Evolutionary conservation across 2,113 vertebrate genomes (phyloP), one percentile per base, ranked within the genome.

Genomic region (Corythornis cristatus): DNA sequence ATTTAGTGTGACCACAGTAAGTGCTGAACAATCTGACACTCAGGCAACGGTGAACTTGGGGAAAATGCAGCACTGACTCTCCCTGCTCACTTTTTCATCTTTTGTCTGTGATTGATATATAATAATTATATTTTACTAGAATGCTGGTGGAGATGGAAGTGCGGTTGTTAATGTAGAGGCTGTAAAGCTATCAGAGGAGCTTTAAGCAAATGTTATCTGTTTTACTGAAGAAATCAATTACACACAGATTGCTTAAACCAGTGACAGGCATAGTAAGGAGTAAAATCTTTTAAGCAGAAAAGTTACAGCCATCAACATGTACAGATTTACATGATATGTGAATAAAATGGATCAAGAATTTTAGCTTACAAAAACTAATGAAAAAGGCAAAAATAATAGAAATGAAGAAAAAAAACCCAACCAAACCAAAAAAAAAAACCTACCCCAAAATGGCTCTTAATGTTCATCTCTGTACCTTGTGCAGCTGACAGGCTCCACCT

Each of bases 161-260:
- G 88, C 87, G 96, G 93, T 93, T 96, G 95, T 88, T 97, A 97
- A 98, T 97, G 96, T 95, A 92, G 92, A 96, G 93, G 96, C 96
- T 97, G 94, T 97, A 98, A 98, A 98, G 95, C 96, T 95, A 98
- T 97, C 97, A 97, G 96, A 96, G 89, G 91, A 97, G 97, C 94
- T 98, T 97, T 97, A 98, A 97, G 96, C 97, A 98, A 98, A 98
- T 97, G 97, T 97, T 98, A 97, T 96, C 97, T 97, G 92, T 97
- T 98, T 97, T 97, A 97, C 97, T 96, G 96, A 96, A 97, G 97
- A 98, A 98, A 98, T 98, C 97, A 98, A 98, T 98, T 98, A 97
- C 96, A 74, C 71, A 74, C 91, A 96, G 97, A 98, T 97, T 98
- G 97, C 96, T 97, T 96, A 97, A 97, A 95, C 93, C 85, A 94